These are phyloP conservation scores for Spilosoma lubricipeda DNA, from an alignment of 2,888 invertebrate species.

Conservation along the genomic window DNA sequence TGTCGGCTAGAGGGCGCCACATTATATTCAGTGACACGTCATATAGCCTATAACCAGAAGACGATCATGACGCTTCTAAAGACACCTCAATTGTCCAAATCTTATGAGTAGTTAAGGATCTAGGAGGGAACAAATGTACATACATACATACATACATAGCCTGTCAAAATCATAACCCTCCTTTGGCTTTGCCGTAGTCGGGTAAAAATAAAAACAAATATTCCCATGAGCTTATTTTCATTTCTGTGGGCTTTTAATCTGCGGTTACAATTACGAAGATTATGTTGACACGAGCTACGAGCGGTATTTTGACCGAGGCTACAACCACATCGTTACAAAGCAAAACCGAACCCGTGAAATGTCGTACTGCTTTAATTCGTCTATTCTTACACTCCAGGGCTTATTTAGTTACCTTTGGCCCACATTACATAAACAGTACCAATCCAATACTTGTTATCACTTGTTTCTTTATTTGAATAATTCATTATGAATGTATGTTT, in stretches of 20 bases:
- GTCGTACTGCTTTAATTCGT: constrained; percentile 16
- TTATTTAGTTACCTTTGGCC: constrained; percentile 5
- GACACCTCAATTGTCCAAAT: no score
- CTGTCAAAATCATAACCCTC: no score
- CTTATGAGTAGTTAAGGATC: no score
- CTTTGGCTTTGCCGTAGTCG: no score
- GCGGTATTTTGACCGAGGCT: constrained; percentile 20
- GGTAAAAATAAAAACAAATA: constrained; percentile 19
- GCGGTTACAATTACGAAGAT: constrained; percentile 45
- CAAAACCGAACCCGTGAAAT: constrained; percentile 26
- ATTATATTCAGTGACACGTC: no score
- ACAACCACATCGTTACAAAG: constrained; percentile 44
- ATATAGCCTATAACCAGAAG: no score
- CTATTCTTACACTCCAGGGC: not conserved
- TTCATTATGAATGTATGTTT: constrained; percentile 22
- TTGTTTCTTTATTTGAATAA: constrained; percentile 24
- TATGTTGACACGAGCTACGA: constrained; percentile 21
- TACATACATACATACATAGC: no score
- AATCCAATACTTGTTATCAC: constrained; percentile 12
- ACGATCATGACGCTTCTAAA: no score
- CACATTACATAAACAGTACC: constrained; percentile 11
- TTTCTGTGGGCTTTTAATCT: constrained; percentile 31
- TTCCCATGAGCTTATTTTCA: constrained; percentile 26
- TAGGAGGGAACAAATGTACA: no score
- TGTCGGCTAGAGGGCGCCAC: no score